Evolutionary conservation across 2,797 vertebrate genomes (phyloP).

Genomic region (Denticeps clupeoides): DNA sequence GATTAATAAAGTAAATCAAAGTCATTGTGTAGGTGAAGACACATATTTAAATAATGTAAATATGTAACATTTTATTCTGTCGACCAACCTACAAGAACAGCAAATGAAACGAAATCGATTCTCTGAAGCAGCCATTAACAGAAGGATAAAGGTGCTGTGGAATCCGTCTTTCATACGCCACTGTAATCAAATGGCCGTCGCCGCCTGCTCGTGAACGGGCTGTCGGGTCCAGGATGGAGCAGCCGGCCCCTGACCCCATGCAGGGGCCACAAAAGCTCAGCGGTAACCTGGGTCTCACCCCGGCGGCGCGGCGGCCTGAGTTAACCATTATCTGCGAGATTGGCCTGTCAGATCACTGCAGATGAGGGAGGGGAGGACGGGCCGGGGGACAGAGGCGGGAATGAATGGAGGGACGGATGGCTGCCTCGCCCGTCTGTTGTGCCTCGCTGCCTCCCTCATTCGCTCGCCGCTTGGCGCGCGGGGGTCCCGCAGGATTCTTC

Average conservation of each 20-base stretch:
- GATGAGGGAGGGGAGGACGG: conserved; percentile 3
- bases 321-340: conserved; percentile 25
- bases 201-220: conserved; percentile 21
- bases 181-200: conserved; percentile 32
- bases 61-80: too few relatives aligned
- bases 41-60: too few relatives aligned
- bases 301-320: neutral
- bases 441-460: too few relatives aligned
- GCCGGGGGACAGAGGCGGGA: conserved; percentile 4
- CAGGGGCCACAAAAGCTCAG: neutral
- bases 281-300: neutral
- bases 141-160: too few relatives aligned
- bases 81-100: too few relatives aligned
- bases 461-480: neutral
- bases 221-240: conserved; percentile 15
- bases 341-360: conserved; percentile 13
- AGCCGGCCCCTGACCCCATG: conserved; percentile 16
- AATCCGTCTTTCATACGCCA: too few relatives aligned
- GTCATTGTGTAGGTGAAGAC: too few relatives aligned
- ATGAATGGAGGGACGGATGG: conserved; percentile 17
- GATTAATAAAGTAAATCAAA: too few relatives aligned
- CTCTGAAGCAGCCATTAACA: too few relatives aligned
- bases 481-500: neutral
- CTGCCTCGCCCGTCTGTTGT: too few relatives aligned
- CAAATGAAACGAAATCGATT: too few relatives aligned